Base-by-base conservation (phyloP, 2,888 invertebrate genomes). In the Lacanobia wlatinum region DNA sequence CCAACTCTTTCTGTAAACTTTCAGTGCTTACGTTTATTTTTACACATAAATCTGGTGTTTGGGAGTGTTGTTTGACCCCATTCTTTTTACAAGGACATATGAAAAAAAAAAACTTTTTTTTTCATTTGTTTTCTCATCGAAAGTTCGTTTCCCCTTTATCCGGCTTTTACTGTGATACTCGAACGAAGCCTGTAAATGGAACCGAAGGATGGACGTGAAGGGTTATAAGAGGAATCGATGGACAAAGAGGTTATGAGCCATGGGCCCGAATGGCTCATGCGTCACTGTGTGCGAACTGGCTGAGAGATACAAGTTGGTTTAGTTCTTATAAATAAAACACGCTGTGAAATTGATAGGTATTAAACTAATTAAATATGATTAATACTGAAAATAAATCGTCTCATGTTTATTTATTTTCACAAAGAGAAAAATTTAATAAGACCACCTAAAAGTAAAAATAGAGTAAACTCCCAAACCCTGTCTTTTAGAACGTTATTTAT, bases 201-300 rank as follows among this genome's bases (percentile, higher is more conserved):
- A 86, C 86, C 82, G 83, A 80, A 84, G 84, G 86, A 84, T 75
- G 76, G 65, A 68, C 40, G 50, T 77, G 75, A 83, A 80, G 89
- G 90, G 90, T 90, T 90, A 87, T 82, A 84, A 87, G 80, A 87
- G 90, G 90, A 94, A 93, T 93, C 93, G 92, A 93, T 93, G 93
- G 90, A 90, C 91, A 92, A 92, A 84, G 92, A 93, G 94, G 92
- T 93, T 92, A 91, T 89, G 89, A 89, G 83, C 88, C 86, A 90
- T 91, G 90, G 88, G 90, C 89, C 88, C 86, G 87, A 87, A 90
- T 73, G 73, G 71, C 53, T 70, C 65, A 63, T 58, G 67, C 52
- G 73, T 53, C 75, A 74, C 64, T 56, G 59, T 56, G 46, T 67
- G 58, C 48, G 40, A 28, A n/a, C 34, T 52, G 8, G 21, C n/a